Base-by-base conservation (phyloP, 2,888 invertebrate species). In the Leucophenga maculata region DNA sequence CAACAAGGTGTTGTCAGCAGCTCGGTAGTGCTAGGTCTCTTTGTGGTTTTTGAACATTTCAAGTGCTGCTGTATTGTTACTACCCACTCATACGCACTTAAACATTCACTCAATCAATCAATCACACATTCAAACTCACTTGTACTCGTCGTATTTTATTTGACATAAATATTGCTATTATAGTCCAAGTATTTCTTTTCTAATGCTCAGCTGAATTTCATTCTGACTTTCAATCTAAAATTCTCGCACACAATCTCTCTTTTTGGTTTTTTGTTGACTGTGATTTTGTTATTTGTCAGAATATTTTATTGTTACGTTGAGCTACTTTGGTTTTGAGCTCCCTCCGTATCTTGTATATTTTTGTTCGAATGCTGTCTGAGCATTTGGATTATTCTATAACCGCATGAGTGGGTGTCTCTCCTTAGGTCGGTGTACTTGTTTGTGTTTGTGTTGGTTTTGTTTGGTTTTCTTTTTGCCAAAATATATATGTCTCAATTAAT, bases 401-500 rank as follows among this genome's bases (percentile, higher is more conserved):
- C 64, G 14, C 16, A 31, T 13, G 9, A 11, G 11, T 62, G 16
- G 20, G 0, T 26, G 22, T 46, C 32, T 32, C 32, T 3, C 32
- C n/a, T n/a, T 26, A 2, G 26, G 2, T 54, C n/a, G 4, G 54
- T 16, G 54, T 6, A 9, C 54, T 20, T 16, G 13, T 54, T 13
- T 54, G 20, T 54, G 11, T 54, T 54, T 54, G 11, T 60, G 11
- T 60, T 39, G 6, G n/a, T n/a, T 16, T 46, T 11, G 44, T 73
- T 46, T 69, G 64, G 68, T 67, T 71, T 66, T 2, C 64, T 67
- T 72, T 65, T 70, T 71, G 66, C 72, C 66, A 66, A 70, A 75
- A 60, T 55, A n/a, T 59, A 13, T 46, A 20, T 22, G 16, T 52
- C 66, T 55, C 72, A 77, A 83, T 83, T 83, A 80, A 77, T 75